These are phyloP conservation scores for Halictus rubicundus DNA, from an alignment of 1,140 invertebrate species.

Conservation along the genomic window DNA sequence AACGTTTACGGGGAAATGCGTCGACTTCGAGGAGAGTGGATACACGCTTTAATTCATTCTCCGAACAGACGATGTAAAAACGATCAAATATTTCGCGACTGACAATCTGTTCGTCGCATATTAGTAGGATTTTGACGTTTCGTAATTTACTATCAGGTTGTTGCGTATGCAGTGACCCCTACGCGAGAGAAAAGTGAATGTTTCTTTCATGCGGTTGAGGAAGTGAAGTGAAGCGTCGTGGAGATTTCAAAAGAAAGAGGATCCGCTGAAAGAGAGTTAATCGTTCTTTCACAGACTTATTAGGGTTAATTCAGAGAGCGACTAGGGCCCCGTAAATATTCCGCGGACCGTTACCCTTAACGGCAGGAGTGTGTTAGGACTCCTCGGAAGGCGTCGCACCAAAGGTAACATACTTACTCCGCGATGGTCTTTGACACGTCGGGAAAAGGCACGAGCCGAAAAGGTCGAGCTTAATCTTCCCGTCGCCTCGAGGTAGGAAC, in stretches of 20 bases:
- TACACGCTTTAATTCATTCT: neutral
- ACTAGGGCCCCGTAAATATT: neutral
- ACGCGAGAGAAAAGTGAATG: neutral
- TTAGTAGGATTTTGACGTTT: neutral
- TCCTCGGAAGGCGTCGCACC: neutral
- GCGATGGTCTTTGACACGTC: conserved; percentile 38
- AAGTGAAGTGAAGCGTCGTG: too few relatives aligned
- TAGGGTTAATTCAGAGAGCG: neutral
- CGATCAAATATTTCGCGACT: too few relatives aligned
- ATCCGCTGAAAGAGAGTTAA: conserved; percentile 7
- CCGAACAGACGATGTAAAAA: neutral
- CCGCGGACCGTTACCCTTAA: conserved; percentile 1
- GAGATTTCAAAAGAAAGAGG: neutral
- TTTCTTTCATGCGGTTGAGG: neutral
- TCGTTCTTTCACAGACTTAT: conserved; percentile 23
- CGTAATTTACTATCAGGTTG: too few relatives aligned
- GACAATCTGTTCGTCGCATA: neutral
- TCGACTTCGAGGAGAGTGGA: neutral
- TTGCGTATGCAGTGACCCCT: too few relatives aligned
- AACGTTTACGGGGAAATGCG: neutral
- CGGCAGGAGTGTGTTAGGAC: neutral
- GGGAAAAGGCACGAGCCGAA: conserved; percentile 45
- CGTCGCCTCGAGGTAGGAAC: neutral
- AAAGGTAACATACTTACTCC: conserved; percentile 32
- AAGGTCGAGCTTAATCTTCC: conserved; percentile 51